A percentile compares a stretch with the other conserved stretches of the same genome.
These are phyloP conservation scores for Amblyjoppa proteus DNA, from an alignment of 2,888 invertebrate species.

Conservation along the genomic window DNA sequence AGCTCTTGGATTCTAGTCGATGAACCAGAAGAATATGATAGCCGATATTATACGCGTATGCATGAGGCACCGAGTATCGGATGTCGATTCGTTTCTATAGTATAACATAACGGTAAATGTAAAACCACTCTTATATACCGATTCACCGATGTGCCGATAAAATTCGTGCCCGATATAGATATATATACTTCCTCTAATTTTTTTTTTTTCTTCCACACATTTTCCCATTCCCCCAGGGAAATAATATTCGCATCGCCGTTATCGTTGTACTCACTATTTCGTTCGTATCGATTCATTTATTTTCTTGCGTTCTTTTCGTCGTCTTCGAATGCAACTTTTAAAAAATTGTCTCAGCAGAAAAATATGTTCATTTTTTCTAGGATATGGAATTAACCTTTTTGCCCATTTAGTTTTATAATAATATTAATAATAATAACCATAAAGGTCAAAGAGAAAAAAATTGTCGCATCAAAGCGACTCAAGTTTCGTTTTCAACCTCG, in stretches of 20 bases:
- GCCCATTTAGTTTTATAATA: not conserved
- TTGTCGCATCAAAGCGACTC: conserved; percentile 34
- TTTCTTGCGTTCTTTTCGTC: too few relatives aligned
- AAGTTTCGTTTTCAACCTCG: conserved; percentile 1
- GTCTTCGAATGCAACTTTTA: too few relatives aligned
- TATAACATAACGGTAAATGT: not conserved
- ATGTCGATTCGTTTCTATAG: conserved; percentile 41
- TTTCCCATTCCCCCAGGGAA: not conserved
- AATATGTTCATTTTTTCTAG: too few relatives aligned
- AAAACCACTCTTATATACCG: not conserved
- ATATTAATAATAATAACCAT: not conserved
- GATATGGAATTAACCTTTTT: not conserved
- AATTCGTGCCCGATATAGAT: conserved; percentile 32
- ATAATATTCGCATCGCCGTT: not conserved
- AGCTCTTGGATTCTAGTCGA: not conserved
- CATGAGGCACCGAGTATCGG: conserved; percentile 22
- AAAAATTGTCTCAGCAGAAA: too few relatives aligned
- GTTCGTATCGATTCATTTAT: not conserved
- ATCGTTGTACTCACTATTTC: not conserved
- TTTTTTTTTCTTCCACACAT: not conserved
- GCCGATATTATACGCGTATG: conserved; percentile 5
- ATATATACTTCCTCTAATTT: not conserved
- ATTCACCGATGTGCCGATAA: conserved; percentile 27
- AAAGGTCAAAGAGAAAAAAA: not conserved
- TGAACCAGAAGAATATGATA: conserved; percentile 28